Percentiles rank a stretch among this genome's conserved stretches.
These are phyloP conservation scores for Tridacna gigas DNA, from an alignment of 2,888 invertebrate genomes.

Conservation along the genomic window DNA sequence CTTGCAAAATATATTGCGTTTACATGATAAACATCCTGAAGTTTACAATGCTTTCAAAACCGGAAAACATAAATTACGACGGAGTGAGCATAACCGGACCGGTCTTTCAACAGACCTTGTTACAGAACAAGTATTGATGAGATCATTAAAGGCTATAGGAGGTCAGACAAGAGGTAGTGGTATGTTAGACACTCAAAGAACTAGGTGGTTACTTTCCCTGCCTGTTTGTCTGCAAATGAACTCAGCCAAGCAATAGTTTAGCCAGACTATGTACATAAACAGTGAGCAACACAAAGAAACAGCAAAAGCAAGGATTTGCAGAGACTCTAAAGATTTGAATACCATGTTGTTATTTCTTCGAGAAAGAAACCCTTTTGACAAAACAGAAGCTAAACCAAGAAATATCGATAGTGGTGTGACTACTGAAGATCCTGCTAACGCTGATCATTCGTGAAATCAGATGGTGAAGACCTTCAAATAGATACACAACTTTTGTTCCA, in stretches of 20 bases:
- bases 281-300: constrained; percentile 64
- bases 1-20: constrained; percentile 40
- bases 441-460: constrained; percentile 20
- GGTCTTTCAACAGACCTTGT: constrained; percentile 69
- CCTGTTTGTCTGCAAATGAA: constrained; percentile 59
- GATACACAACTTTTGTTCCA: constrained; percentile 48
- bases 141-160: constrained; percentile 65
- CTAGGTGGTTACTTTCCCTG: constrained; percentile 64
- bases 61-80: constrained; percentile 62
- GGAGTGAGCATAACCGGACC: constrained; percentile 67
- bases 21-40: constrained; percentile 52
- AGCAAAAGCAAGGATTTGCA: constrained; percentile 21
- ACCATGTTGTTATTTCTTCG: constrained; percentile 29
- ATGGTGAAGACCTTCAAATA: constrained; percentile 13
- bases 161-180: constrained; percentile 66
- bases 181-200: constrained; percentile 61
- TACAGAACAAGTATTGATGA: constrained; percentile 73
- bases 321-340: constrained; percentile 47
- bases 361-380: constrained; percentile 49
- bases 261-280: constrained; percentile 43
- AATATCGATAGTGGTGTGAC: constrained; percentile 60
- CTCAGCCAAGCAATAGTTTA: constrained; percentile 55
- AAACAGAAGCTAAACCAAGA: constrained; percentile 25
- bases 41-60: constrained; percentile 48
- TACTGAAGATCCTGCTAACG: constrained; percentile 37